Evolutionary conservation across 2,888 invertebrate species (phyloP).

Genomic region (Nipponacmea schrenckii): DNA sequence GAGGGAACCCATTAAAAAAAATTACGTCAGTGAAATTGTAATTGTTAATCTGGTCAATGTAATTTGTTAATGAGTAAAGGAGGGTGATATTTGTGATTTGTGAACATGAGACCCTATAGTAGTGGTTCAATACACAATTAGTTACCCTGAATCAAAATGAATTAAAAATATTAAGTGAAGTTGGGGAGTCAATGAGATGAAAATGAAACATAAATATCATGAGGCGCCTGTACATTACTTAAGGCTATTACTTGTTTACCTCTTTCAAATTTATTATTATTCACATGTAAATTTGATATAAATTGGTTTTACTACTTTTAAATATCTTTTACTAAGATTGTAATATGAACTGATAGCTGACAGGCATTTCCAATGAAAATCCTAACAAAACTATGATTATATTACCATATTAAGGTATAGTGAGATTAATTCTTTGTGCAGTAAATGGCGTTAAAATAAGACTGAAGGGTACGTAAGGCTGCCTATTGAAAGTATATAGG

Average conservation of each 20-base stretch:
- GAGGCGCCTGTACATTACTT: neutral
- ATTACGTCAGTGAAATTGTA: too few species aligned
- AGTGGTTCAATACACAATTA: conserved; percentile 4
- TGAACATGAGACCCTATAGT: too few species aligned
- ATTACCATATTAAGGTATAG: conserved; percentile 4
- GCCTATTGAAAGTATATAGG: conserved; percentile 3
- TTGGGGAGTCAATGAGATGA: conserved; percentile 4
- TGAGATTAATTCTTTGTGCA: conserved; percentile 9
- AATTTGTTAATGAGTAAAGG: too few species aligned
- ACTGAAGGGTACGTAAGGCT: neutral
- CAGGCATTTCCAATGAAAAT: conserved; percentile 7
- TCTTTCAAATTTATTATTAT: neutral
- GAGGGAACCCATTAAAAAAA: too few species aligned
- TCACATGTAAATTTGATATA: conserved; percentile 9
- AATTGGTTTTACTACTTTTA: conserved; percentile 8
- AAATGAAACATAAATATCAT: conserved; percentile 8
- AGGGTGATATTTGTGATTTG: too few species aligned
- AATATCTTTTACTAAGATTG: neutral
- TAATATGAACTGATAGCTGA: conserved; percentile 6
- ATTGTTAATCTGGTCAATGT: too few species aligned
- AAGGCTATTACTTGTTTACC: neutral
- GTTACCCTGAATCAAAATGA: neutral
- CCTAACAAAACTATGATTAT: neutral
- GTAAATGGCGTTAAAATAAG: neutral
- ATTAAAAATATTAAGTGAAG: neutral